Percentiles rank a stretch among this genome's conserved stretches.
These are phyloP conservation scores for Centroberyx gerrardi DNA, from an alignment of 2,797 vertebrate genomes.

Conservation along the genomic window DNA sequence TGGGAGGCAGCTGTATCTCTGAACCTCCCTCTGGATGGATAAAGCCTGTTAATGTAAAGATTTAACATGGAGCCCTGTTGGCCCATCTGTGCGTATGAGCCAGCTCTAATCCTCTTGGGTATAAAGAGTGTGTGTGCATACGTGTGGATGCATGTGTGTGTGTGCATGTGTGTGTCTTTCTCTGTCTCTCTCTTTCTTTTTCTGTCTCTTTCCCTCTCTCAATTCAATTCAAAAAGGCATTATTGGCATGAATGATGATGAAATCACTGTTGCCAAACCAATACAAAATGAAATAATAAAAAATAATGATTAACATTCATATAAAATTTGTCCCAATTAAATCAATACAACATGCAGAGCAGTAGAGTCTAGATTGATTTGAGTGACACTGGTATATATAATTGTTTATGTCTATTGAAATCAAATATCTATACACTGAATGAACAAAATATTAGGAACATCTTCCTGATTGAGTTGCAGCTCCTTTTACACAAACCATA, in stretches of 20 bases:
- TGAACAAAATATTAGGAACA: no score
- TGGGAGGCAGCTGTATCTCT: constrained; percentile 8
- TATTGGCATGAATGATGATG: no score
- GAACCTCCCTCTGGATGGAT: constrained; percentile 16
- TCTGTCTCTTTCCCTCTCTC: not conserved
- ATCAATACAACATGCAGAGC: no score
- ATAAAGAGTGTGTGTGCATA: not conserved
- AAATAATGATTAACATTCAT: no score
- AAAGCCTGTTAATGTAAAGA: constrained; percentile 56
- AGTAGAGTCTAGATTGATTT: no score
- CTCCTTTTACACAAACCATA: no score
- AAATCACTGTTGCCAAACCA: no score
- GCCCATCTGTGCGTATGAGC: constrained; percentile 57
- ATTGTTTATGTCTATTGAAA: no score
- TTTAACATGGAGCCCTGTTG: constrained; percentile 47
- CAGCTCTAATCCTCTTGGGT: constrained; percentile 52
- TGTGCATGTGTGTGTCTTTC: not conserved
- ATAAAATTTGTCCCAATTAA: no score
- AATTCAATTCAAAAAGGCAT: not conserved
- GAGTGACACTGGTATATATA: no score
- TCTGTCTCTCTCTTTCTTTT: not conserved
- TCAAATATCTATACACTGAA: no score
- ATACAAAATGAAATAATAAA: not conserved
- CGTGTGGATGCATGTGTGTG: constrained; percentile 23
- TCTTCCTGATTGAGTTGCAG: no score